phyloP scores from a whole-genome alignment of 2,113 vertebrate genomes.

The Pygathrix nemaeus region DNA sequence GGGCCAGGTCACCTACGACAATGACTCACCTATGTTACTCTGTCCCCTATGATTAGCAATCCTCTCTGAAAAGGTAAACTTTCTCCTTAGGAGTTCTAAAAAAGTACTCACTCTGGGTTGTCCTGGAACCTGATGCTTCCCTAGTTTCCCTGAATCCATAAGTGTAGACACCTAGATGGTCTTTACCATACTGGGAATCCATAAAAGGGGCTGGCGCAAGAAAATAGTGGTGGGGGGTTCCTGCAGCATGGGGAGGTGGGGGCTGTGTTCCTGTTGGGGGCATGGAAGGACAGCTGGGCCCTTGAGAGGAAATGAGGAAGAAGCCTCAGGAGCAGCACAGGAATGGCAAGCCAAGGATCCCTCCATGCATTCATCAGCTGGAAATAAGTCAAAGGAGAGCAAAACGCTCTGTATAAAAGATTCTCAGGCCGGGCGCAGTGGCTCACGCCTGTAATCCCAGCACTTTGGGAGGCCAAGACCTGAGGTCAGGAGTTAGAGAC shows the following conservation, averaged over 20 bases:
- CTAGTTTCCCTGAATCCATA: neutral
- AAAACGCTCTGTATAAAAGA: neutral
- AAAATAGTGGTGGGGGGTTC: no score
- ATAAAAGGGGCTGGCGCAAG: neutral
- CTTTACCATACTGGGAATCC: neutral
- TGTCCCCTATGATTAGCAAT: neutral
- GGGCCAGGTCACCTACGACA: neutral
- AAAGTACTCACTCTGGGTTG: neutral
- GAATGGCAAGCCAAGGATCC: accelerated
- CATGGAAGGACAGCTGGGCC: neutral
- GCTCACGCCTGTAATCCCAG: no score
- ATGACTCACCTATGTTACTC: neutral
- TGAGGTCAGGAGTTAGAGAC: no score
- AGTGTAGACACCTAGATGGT: neutral
- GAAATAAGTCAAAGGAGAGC: neutral
- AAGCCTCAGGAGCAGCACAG: neutral
- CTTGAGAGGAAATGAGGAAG: neutral
- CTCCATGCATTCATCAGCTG: neutral
- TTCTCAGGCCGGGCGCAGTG: no score
- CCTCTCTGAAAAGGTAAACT: neutral
- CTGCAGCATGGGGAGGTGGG: accelerated
- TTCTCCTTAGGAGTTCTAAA: neutral
- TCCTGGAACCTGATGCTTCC: neutral
- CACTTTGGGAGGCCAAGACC: no score
- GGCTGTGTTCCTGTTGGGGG: neutral